Conservation (phyloP, 2,113 vertebrate genomes). For the Gobiocypris rarus region DNA sequence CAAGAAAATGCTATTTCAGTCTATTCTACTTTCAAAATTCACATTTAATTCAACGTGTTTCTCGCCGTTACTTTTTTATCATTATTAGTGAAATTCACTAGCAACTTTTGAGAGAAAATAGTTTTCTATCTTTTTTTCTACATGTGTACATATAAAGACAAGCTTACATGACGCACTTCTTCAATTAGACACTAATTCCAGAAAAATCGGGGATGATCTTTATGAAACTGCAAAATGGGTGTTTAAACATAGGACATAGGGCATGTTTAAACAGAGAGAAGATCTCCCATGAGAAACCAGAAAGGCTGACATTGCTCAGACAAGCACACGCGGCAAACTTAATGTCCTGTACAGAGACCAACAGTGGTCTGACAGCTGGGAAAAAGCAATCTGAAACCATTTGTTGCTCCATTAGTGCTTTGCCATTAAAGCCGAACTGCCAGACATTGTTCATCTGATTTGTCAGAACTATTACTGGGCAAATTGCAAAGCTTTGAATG, state of each 20-base stretch:
- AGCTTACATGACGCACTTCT: conserved; percentile 40
- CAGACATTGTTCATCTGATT: conserved; percentile 2
- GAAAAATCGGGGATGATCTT: conserved; percentile 16
- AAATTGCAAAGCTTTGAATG: conserved; percentile 9
- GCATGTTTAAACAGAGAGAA: not conserved
- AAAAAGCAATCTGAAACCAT: conserved; percentile 33
- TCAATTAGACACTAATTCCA: not conserved
- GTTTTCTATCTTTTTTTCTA: too few relatives aligned
- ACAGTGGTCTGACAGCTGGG: conserved; percentile 34
- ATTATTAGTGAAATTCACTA: too few relatives aligned
- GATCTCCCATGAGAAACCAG: not conserved
- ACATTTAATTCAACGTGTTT: too few relatives aligned
- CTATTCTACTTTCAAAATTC: too few relatives aligned
- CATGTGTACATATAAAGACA: too few relatives aligned
- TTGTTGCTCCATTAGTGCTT: conserved; percentile 32
- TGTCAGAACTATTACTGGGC: conserved; percentile 12
- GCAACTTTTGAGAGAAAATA: too few relatives aligned
- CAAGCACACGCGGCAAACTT: not conserved
- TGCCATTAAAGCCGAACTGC: conserved; percentile 7
- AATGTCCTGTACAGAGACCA: not conserved
- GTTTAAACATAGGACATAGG: not conserved
- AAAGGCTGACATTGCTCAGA: conserved; percentile 9
- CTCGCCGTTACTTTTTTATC: too few relatives aligned
- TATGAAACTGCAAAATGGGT: not conserved
- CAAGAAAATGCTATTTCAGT: too few relatives aligned